Evolutionary conservation across 2,888 invertebrate genomes (phyloP), one percentile per base, ranked within the genome.

Genomic region (Acrobeloides nanus): DNA sequence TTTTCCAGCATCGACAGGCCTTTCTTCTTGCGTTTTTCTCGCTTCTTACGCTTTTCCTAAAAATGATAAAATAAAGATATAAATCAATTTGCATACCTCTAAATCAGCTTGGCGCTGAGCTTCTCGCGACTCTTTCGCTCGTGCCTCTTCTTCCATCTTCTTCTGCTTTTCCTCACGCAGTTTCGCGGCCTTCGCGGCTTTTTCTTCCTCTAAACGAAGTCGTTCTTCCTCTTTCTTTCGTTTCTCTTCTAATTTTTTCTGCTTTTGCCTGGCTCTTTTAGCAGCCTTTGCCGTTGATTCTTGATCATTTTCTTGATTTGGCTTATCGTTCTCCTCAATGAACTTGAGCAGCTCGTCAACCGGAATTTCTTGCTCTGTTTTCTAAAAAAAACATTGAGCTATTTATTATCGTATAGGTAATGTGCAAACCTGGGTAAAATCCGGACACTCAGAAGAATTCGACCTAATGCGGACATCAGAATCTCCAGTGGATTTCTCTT

Each of bases 211-310:
- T n/a, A n/a, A n/a, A n/a, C n/a, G n/a, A n/a, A n/a, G n/a, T n/a
- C n/a, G n/a, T n/a, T n/a, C n/a, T n/a, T n/a, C n/a, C n/a, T n/a
- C n/a, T n/a, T n/a, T n/a, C n/a, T n/a, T n/a, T n/a, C n/a, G n/a
- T n/a, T n/a, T n/a, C n/a, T n/a, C n/a, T 43, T 38, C 43, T 38
- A 38, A n/a, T 44, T 43, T 43, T 7, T 38, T 18, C 20, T 43
- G 43, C 24, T 43, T 43, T 8, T 43, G 43, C 15, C 43, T 33
- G 15, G 43, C 43, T 42, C 24, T 43, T 20, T 43, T 43, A 18
- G 38, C 43, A 2, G 43, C 43, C 17, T 43, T 43, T 20, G 43
- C n/a, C 23, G 43, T 20, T 21, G 43, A 8, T 12, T n/a, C 15
- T 20, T n/a, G 18, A 8, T 15, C n/a, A 21, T 43, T 38, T 38